phyloP scores from a whole-genome alignment of 2,888 invertebrate species.

The Mythimna loreyi region DNA sequence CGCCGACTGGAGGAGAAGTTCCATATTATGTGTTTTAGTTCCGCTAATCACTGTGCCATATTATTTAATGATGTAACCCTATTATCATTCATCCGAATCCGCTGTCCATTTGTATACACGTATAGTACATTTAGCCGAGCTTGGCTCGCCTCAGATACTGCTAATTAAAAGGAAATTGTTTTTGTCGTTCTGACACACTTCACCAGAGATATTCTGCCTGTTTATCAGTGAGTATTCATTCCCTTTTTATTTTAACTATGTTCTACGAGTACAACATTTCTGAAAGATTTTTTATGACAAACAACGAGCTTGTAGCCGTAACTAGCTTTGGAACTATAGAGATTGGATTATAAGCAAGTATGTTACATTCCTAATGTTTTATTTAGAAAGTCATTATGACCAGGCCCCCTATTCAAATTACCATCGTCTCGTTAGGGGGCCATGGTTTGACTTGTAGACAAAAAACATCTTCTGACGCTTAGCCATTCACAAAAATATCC shows the following conservation, averaged over 20 bases:
- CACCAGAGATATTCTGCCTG: slow-evolving; percentile 16
- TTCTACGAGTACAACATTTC: slow-evolving; percentile 8
- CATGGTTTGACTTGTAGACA: not conserved
- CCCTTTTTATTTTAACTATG: slow-evolving; percentile 11
- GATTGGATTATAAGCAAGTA: slow-evolving; percentile 26
- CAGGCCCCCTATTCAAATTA: too few species aligned
- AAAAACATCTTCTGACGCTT: not conserved
- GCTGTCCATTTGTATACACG: slow-evolving; percentile 56
- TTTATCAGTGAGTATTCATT: slow-evolving; percentile 9
- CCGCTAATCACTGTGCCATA: slow-evolving; percentile 68
- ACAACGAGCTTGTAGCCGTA: slow-evolving; percentile 44
- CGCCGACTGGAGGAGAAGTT: slow-evolving; percentile 82
- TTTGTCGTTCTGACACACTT: slow-evolving; percentile 30
- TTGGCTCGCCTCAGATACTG: slow-evolving; percentile 57
- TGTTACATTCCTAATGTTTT: not conserved
- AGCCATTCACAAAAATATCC: not conserved
- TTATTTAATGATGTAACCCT: slow-evolving; percentile 65
- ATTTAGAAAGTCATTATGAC: not conserved
- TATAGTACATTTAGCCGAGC: slow-evolving; percentile 51
- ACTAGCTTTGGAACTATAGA: slow-evolving; percentile 23
- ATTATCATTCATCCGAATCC: slow-evolving; percentile 47
- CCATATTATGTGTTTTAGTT: slow-evolving; percentile 72
- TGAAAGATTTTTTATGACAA: slow-evolving; percentile 22
- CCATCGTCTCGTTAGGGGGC: too few species aligned
- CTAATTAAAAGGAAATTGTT: slow-evolving; percentile 55